Conservation (phyloP, 2,797 vertebrate species). For the Alectoris magna region DNA sequence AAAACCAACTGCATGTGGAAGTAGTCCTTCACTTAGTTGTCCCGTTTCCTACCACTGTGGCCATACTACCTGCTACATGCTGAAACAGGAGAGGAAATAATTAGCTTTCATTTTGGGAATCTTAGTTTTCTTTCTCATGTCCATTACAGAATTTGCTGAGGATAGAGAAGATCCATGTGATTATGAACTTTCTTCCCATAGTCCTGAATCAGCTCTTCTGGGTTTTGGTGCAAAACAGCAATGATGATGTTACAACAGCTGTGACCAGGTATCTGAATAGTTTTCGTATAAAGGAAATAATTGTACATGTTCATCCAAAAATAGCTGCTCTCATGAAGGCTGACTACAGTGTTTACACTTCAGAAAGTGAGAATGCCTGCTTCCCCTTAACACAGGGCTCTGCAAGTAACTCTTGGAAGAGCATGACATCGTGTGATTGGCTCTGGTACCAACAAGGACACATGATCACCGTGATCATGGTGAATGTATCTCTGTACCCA, state of each 20-base stretch:
- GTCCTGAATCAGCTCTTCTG: slow-evolving; percentile 97
- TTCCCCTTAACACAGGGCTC: neutral
- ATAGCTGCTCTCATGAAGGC: neutral
- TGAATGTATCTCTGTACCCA: neutral
- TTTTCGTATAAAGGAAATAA: neutral
- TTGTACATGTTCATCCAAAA: neutral
- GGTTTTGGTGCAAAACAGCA: slow-evolving; percentile 91
- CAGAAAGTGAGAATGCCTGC: neutral
- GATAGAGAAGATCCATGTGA: slow-evolving; percentile 94
- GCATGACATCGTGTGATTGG: neutral
- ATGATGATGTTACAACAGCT: slow-evolving; percentile 89
- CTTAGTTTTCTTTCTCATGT: neutral
- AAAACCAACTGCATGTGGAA: neutral
- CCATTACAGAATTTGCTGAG: slow-evolving; percentile 89
- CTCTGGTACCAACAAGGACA: neutral
- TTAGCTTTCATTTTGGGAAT: neutral
- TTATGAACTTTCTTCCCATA: slow-evolving; percentile 94
- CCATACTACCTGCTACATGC: neutral
- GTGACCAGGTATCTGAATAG: slow-evolving; percentile 87
- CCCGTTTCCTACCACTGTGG: neutral
- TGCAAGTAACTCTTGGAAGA: neutral
- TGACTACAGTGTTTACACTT: neutral
- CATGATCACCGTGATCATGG: neutral
- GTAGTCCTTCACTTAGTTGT: neutral
- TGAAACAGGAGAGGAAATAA: neutral